Percentiles rank a stretch among this genome's conserved stretches.
Evolutionary conservation across 2,113 vertebrate species (phyloP).

Genomic region (Macquaria australasica): DNA sequence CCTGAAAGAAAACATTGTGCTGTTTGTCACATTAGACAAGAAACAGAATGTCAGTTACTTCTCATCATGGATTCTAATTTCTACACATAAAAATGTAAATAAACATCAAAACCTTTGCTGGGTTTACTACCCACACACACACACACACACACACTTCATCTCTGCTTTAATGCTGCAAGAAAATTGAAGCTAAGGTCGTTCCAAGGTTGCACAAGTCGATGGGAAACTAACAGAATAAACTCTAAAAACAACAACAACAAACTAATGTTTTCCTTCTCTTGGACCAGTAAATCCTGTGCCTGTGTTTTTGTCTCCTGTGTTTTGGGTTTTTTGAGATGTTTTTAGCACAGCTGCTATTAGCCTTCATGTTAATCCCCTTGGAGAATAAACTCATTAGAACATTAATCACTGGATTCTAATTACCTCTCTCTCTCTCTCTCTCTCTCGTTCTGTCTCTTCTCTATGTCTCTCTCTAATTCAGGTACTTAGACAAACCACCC

Average conservation of each 20-base stretch:
- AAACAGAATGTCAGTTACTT: neutral
- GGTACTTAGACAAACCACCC: conserved; percentile 54
- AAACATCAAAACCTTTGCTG: neutral
- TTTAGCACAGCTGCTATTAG: conserved; percentile 81
- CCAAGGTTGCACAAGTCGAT: conserved; percentile 56
- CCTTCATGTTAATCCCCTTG: conserved; percentile 77
- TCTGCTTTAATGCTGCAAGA: neutral
- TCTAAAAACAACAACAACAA: conserved; percentile 53
- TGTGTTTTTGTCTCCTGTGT: conserved; percentile 75
- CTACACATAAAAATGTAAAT: neutral
- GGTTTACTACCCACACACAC: neutral
- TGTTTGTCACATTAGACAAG: neutral
- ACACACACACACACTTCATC: neutral
- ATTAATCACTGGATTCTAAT: conserved; percentile 83
- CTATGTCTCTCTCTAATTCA: conserved; percentile 55
- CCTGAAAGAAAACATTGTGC: neutral
- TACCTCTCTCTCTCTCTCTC: conserved; percentile 52
- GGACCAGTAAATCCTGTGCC: conserved; percentile 71
- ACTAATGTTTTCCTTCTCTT: conserved; percentile 42
- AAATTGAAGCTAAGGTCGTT: conserved; percentile 41
- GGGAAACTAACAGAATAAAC: conserved; percentile 42
- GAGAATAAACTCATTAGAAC: conserved; percentile 85
- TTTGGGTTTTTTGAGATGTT: conserved; percentile 77
- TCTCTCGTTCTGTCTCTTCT: conserved; percentile 15
- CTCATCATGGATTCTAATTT: neutral